These are phyloP conservation scores for Drosophila bunnanda DNA, from an alignment of 2,888 invertebrate genomes.

Conservation along the genomic window DNA sequence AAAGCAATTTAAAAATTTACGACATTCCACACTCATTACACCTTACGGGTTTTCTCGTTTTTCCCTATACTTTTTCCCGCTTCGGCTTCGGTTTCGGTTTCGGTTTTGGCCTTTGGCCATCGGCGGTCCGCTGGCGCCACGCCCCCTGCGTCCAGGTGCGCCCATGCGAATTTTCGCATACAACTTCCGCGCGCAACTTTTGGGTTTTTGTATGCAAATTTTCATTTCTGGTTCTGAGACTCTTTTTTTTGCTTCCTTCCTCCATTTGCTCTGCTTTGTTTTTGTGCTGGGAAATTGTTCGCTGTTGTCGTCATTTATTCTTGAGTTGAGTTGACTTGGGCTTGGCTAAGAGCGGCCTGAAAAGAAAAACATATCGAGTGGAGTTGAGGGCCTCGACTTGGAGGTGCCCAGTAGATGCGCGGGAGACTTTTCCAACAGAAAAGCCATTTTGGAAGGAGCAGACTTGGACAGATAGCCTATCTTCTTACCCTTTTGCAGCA, in stretches of 20 bases:
- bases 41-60: slow-evolving; percentile 59
- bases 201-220: slow-evolving; percentile 72
- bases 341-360: slow-evolving; percentile 40
- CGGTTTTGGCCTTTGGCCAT: slow-evolving; percentile 20
- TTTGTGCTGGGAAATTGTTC: slow-evolving; percentile 45
- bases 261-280: slow-evolving; percentile 5
- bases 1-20: slow-evolving; percentile 75
- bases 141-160: slow-evolving; percentile 63
- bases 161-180: slow-evolving; percentile 74
- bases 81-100: slow-evolving; percentile 4
- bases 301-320: slow-evolving; percentile 45
- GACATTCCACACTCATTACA: slow-evolving; percentile 79
- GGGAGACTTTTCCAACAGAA: not conserved
- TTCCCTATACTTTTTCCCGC: slow-evolving; percentile 9
- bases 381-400: not conserved
- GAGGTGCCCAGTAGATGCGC: not conserved
- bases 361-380: slow-evolving; percentile 20
- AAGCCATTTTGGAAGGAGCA: too few species aligned
- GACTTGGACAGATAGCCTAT: too few species aligned
- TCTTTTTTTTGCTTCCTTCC: slow-evolving; percentile 27
- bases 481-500: too few species aligned
- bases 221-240: slow-evolving; percentile 49
- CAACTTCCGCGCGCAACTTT: slow-evolving; percentile 72
- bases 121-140: slow-evolving; percentile 47
- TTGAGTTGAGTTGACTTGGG: slow-evolving; percentile 42